Conservation (phyloP, 2,113 vertebrate species). For the Grallaria varia region DNA sequence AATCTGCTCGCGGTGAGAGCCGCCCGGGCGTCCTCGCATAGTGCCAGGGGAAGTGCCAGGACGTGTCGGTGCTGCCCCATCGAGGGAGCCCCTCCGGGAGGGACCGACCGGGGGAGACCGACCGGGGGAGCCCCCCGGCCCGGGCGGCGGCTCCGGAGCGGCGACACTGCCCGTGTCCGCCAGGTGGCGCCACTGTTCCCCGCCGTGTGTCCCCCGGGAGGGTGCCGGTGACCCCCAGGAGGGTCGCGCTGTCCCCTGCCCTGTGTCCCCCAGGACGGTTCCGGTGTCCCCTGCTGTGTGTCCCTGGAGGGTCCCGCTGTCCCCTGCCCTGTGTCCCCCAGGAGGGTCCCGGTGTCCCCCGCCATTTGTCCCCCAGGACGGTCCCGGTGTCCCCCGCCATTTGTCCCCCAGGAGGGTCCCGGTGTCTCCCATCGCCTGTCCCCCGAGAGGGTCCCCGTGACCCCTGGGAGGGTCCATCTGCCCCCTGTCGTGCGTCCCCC, state of each 20-base stretch:
- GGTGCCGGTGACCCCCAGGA: background rate
- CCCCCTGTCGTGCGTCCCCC: too few species aligned
- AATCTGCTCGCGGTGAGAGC: rapidly evolving
- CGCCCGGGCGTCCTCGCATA: rapidly evolving
- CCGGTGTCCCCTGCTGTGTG: background rate
- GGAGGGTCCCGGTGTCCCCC: too few species aligned
- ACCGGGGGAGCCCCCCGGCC: background rate
- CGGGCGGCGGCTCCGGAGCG: background rate
- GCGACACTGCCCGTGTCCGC: background rate
- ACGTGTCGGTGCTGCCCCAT: background rate
- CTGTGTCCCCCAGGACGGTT: background rate
- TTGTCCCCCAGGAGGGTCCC: too few species aligned
- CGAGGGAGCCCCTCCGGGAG: too few species aligned
- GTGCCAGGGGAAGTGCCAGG: too few species aligned
- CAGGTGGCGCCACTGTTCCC: background rate
- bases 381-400: background rate
- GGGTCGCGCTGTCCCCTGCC: too few species aligned
- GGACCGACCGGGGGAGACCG: background rate
- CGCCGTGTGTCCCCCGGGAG: background rate
- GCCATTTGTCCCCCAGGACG: too few species aligned
- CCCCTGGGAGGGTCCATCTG: too few species aligned
- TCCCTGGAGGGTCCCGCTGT: too few species aligned
- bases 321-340: too few species aligned
- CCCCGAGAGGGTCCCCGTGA: too few species aligned
- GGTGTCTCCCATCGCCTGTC: too few species aligned